Evolutionary conservation across 2,888 invertebrate species (phyloP).

Genomic region (Athrips mouffetella): DNA sequence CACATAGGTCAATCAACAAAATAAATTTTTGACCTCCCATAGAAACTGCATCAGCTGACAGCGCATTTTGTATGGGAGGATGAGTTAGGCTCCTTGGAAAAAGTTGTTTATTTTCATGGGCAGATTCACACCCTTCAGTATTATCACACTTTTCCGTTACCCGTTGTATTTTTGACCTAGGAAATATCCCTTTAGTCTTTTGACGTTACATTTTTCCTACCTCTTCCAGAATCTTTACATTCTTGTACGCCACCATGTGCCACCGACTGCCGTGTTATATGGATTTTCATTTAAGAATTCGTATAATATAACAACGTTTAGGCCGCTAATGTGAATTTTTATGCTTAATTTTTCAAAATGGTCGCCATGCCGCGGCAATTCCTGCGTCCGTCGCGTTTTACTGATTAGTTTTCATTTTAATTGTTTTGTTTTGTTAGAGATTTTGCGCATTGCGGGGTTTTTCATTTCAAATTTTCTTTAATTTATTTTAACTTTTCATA

Average conservation of each 20-base stretch:
- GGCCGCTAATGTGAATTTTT: slow-evolving; percentile 69
- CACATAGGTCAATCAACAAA: too few species aligned
- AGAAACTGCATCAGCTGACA: too few species aligned
- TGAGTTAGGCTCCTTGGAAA: not conserved
- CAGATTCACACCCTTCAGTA: too few species aligned
- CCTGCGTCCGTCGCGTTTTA: slow-evolving; percentile 1
- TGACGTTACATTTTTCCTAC: not conserved
- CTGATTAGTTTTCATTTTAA: not conserved
- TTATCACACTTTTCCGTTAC: too few species aligned
- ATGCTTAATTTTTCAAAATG: slow-evolving; percentile 61
- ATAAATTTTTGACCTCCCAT: too few species aligned
- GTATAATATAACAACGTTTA: slow-evolving; percentile 66
- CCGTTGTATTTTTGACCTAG: too few species aligned
- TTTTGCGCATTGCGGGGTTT: slow-evolving; percentile 2
- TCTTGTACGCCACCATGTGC: slow-evolving; percentile 53
- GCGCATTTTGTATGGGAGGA: not conserved
- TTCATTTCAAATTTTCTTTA: not conserved
- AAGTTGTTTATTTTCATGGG: too few species aligned
- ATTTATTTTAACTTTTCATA: not conserved
- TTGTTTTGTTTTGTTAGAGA: not conserved
- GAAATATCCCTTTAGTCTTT: too few species aligned
- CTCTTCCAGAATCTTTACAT: slow-evolving; percentile 33
- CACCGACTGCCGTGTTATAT: slow-evolving; percentile 69
- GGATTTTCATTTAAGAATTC: slow-evolving; percentile 75
- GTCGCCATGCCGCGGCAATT: slow-evolving; percentile 15